These are phyloP conservation scores for Meloidogyne floridensis DNA, from an alignment of 1,140 invertebrate genomes.

Conservation along the genomic window DNA sequence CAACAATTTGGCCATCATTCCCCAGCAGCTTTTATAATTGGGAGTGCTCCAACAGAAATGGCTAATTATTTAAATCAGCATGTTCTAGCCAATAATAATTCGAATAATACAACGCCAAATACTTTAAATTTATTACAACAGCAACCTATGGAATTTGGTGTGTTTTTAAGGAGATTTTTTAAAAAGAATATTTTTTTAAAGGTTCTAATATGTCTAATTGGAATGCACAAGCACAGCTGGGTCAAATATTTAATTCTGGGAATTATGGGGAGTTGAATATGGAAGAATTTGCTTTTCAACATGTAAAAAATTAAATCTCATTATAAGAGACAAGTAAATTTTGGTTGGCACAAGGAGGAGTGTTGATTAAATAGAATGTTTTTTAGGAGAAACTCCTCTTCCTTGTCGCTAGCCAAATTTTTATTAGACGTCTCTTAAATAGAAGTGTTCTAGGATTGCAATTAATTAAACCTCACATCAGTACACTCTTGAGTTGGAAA, in stretches of 20 bases:
- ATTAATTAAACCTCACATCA: no score
- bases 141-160: conserved; percentile 36
- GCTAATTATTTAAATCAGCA: conserved; percentile 31
- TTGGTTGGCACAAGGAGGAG: no score
- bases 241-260: conserved; percentile 18
- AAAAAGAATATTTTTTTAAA: not conserved
- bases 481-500: no score
- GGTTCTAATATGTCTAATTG: not conserved
- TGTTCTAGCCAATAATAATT: not conserved
- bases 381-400: no score
- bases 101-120: not conserved
- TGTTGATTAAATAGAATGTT: no score
- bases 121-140: conserved; percentile 1
- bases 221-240: conserved; percentile 21
- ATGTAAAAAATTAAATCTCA: not conserved
- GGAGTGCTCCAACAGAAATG: conserved; percentile 28
- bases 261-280: conserved; percentile 47
- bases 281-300: conserved; percentile 50
- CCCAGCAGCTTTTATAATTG: conserved; percentile 17
- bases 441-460: no score
- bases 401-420: no score
- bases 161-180: not conserved
- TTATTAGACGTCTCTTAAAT: no score
- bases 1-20: conserved; percentile 27
- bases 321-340: not conserved